A percentile compares a stretch with the other conserved stretches of the same genome.
These are phyloP conservation scores for Spondyliosoma cantharus DNA, from an alignment of 2,797 vertebrate species.

Conservation along the genomic window DNA sequence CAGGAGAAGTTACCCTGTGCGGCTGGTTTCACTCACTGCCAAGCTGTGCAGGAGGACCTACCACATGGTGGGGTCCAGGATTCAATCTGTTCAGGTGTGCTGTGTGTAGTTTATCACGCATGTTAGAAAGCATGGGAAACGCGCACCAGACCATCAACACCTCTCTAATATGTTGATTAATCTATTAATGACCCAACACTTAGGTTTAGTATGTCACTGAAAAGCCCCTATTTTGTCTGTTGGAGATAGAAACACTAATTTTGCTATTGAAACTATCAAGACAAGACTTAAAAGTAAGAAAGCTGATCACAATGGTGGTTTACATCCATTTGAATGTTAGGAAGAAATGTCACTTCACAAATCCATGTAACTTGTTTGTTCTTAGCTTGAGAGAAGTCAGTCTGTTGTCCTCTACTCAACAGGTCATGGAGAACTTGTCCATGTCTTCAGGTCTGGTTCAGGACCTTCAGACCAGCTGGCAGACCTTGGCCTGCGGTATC, in stretches of 20 bases:
- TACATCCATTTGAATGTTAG: too few relatives aligned
- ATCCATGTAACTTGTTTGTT: too few relatives aligned
- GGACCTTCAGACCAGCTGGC: slow-evolving; percentile 84
- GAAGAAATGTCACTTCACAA: too few relatives aligned
- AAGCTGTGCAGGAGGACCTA: slow-evolving; percentile 86
- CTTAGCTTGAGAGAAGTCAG: neutral
- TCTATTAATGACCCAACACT: too few relatives aligned
- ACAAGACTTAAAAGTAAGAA: too few relatives aligned
- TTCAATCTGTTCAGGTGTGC: slow-evolving; percentile 83
- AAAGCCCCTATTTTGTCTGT: too few relatives aligned
- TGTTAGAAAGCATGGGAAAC: neutral
- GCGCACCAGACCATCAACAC: too few relatives aligned
- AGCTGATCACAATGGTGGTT: too few relatives aligned
- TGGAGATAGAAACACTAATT: too few relatives aligned
- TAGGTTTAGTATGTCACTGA: too few relatives aligned
- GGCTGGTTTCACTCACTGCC: slow-evolving; percentile 84
- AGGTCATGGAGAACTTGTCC: slow-evolving; percentile 47
- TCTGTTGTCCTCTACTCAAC: neutral
- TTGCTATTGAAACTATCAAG: too few relatives aligned
- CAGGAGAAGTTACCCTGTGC: slow-evolving; percentile 79
- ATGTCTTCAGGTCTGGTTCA: slow-evolving; percentile 49
- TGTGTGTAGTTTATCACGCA: slow-evolving; percentile 72
- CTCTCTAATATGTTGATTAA: too few relatives aligned
- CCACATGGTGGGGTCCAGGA: slow-evolving; percentile 79
- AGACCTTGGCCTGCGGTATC: slow-evolving; percentile 78